A percentile compares a stretch with the other conserved stretches of the same genome.
Conservation (phyloP, 2,888 invertebrate genomes). For the Ceriagrion tenellum region DNA sequence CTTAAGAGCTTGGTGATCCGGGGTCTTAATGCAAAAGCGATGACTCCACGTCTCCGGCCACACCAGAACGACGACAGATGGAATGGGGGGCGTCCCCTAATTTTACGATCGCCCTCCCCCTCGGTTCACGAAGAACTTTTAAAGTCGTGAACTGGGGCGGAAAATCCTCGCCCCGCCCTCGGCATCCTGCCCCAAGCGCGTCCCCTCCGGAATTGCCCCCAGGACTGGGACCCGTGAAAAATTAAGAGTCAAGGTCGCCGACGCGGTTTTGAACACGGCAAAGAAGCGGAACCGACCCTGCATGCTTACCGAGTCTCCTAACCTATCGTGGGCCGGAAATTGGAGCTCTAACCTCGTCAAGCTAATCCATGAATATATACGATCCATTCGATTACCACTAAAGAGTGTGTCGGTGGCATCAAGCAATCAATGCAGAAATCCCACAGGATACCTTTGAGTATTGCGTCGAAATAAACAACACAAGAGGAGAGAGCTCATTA, state of each 20-base stretch:
- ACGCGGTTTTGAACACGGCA: neutral
- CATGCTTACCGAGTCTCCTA: neutral
- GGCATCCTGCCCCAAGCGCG: neutral
- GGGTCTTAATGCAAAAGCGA: neutral
- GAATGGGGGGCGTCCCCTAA: neutral
- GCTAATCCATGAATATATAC: neutral
- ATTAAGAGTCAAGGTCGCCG: slow-evolving; percentile 27
- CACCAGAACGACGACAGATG: neutral
- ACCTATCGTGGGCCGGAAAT: neutral
- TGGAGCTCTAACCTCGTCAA: neutral
- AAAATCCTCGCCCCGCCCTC: neutral
- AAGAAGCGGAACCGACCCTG: neutral
- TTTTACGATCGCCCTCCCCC: neutral
- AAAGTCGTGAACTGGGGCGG: neutral
- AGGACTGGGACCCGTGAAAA: neutral
- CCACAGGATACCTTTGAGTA: too few relatives aligned
- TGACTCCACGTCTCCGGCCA: neutral
- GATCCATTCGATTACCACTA: too few relatives aligned
- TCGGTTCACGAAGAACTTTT: neutral
- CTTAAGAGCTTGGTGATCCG: too few relatives aligned
- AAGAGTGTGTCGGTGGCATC: too few relatives aligned
- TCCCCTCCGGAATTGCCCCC: neutral
- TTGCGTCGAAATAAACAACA: too few relatives aligned
- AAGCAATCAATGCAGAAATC: too few relatives aligned
- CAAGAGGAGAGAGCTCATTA: too few relatives aligned